Base-by-base conservation (phyloP, 2,888 invertebrate genomes). In the Ischnura elegans region DNA sequence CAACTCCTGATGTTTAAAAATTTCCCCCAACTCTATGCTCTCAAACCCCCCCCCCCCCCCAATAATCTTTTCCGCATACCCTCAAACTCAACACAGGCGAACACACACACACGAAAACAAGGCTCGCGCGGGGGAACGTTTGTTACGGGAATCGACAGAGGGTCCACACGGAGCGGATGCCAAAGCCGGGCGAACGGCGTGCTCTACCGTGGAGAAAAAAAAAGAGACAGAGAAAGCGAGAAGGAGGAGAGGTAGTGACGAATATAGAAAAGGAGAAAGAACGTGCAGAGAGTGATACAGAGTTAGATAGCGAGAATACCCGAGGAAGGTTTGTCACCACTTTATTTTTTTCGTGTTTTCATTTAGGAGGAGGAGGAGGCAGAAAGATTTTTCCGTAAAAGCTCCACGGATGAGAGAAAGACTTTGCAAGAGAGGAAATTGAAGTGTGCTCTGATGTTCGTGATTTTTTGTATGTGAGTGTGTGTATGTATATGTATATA, bases 131-230 rank as follows among this genome's bases (percentile, higher is more conserved):
- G 51, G 0, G 51, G n/a, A 90, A 43, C 42, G 61, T 90, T 43
- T 61, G 90, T 61, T 43, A 90, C 90, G 90, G 90, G 90, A 66
- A 90, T 66, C 90, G 51, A 61, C 51, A 42, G 90, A 61, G 55
- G 43, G 55, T 87, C 55, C 90, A 61, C 90, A 61, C 19, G 61
- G 90, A 43, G 51, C 61, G 90, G 90, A 55, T 90, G 90, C 25
- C 90, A 29, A 45, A 10, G 8, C 66, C 66, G 61, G 25, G 25
- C 25, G 6, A 47, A 47, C 47, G 47, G 13, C 5, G 13, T 5
- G 21, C 29, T 66, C 29, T n/a, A n/a, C 25, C 29, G 29, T 29
- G 66, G 66, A 66, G 66, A 21, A 16, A 55, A 21, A 29, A 29
- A 66, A 29, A 8, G 8, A 8, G n/a, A n/a, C 16, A 2, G 66